A percentile compares a stretch with the other conserved stretches of the same genome.
Conservation (phyloP, 2,888 invertebrate species). For the Apamea epomidion region DNA sequence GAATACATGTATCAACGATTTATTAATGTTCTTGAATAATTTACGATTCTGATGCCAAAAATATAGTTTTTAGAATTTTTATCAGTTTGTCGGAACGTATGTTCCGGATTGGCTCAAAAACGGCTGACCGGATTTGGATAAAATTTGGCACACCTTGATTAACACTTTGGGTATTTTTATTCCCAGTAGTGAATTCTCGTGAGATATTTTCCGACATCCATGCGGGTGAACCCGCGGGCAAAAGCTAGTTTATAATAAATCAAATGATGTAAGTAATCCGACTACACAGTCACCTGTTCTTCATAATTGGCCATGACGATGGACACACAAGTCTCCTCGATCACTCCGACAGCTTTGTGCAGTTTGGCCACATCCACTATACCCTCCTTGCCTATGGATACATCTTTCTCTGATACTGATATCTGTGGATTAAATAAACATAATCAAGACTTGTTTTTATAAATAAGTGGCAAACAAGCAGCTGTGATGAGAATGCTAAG, state of each 20-base stretch:
- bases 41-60: not conserved
- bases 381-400: constrained; percentile 73
- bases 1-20: not conserved
- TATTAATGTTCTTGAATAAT: not conserved
- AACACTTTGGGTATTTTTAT: not conserved
- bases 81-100: not conserved
- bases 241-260: not conserved
- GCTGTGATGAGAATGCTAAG: too few relatives aligned
- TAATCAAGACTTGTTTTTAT: not conserved
- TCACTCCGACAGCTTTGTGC: constrained; percentile 67
- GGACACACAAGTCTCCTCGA: constrained; percentile 76
- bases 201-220: not conserved
- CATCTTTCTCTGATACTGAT: constrained; percentile 75
- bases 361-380: constrained; percentile 76
- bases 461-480: not conserved
- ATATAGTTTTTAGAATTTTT: not conserved
- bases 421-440: constrained; percentile 69
- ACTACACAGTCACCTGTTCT: constrained; percentile 72
- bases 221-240: not conserved
- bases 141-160: not conserved
- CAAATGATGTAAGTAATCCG: not conserved
- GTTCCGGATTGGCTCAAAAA: not conserved
- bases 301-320: constrained; percentile 70
- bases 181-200: not conserved
- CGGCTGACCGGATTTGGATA: not conserved